Conservation (phyloP, 2,797 vertebrate genomes). For the Lepus oiostolus region DNA sequence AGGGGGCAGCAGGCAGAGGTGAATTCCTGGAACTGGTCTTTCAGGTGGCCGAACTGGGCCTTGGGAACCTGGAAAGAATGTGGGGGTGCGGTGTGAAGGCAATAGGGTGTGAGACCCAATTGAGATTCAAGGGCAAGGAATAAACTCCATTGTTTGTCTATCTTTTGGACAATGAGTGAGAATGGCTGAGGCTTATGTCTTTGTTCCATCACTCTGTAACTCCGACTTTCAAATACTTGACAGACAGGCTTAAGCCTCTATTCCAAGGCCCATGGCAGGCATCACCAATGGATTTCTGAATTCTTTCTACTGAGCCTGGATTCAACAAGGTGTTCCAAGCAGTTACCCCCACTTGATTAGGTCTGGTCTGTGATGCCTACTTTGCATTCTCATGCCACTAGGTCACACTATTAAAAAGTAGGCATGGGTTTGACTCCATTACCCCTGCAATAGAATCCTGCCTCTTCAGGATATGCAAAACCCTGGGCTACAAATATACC, state of each 20-base stretch:
- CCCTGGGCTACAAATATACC: slow-evolving; percentile 50
- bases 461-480: slow-evolving; percentile 73
- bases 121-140: too few relatives aligned
- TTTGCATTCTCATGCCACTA: not conserved
- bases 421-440: slow-evolving; percentile 6
- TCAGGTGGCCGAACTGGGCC: too few relatives aligned
- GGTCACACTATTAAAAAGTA: slow-evolving; percentile 21
- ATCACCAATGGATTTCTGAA: not conserved
- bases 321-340: not conserved
- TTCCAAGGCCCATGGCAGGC: not conserved
- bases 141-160: too few relatives aligned
- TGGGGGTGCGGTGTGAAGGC: too few relatives aligned
- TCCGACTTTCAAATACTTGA: not conserved
- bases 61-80: too few relatives aligned
- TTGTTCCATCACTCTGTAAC: too few relatives aligned
- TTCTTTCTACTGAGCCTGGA: not conserved
- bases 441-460: not conserved
- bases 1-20: too few relatives aligned
- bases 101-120: too few relatives aligned
- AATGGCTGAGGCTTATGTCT: too few relatives aligned
- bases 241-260: not conserved
- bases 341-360: not conserved
- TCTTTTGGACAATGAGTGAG: too few relatives aligned
- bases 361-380: not conserved
- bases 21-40: too few relatives aligned